phyloP scores from a whole-genome alignment of 2,888 invertebrate genomes.

The Dugesia japonica region DNA sequence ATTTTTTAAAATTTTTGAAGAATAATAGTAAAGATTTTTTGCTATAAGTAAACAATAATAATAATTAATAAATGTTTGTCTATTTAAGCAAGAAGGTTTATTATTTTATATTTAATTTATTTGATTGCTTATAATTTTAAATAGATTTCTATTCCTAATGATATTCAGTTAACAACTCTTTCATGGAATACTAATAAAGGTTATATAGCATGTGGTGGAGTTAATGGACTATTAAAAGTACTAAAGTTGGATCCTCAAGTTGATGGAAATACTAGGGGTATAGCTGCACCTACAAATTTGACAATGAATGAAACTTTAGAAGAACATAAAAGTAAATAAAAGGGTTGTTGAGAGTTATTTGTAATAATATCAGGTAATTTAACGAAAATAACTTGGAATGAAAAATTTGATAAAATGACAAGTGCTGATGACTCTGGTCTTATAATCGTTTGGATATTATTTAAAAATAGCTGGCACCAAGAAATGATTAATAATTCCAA shows the following conservation, averaged over 20 bases:
- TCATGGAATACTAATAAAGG: conserved; percentile 87
- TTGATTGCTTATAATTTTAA: no score
- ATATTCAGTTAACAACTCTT: conserved; percentile 71
- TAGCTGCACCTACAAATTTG: conserved; percentile 62
- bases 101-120: no score
- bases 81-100: no score
- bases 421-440: conserved; percentile 89
- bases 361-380: conserved; percentile 51
- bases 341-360: no score
- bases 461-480: conserved; percentile 86
- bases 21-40: no score
- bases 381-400: conserved; percentile 86
- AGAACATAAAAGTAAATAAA: conserved; percentile 77
- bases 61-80: no score
- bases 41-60: no score
- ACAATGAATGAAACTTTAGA: conserved; percentile 91
- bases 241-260: conserved; percentile 59
- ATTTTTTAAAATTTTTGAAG: no score
- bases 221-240: conserved; percentile 82
- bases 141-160: conserved; percentile 95
- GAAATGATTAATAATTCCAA: conserved; percentile 99
- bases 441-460: conserved; percentile 95
- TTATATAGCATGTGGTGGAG: conserved; percentile 87
- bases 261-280: conserved; percentile 50
- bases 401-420: conserved; percentile 80